phyloP scores from a whole-genome alignment of 1,140 invertebrate genomes.

The Bradynema listronoti region DNA sequence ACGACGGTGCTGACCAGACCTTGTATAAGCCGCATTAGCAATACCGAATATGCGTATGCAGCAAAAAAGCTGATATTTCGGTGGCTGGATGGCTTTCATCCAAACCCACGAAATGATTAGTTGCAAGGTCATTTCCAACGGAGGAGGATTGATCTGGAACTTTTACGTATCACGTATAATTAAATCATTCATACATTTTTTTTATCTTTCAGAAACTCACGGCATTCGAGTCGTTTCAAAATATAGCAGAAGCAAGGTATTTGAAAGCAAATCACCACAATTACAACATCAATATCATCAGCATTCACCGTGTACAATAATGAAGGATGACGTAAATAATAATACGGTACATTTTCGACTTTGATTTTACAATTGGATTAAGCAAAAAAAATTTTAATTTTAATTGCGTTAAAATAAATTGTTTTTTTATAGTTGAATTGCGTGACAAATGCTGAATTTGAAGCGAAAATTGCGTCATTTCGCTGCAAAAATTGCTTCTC shows the following conservation, averaged over 20 bases:
- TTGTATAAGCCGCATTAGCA: background rate
- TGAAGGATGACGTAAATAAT: slow-evolving; percentile 4
- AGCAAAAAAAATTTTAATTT: background rate
- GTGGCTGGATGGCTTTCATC: too few relatives aligned
- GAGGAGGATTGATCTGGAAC: too few relatives aligned
- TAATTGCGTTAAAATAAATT: background rate
- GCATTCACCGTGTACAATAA: background rate
- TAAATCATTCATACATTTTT: background rate
- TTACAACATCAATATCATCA: background rate
- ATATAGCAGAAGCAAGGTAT: slow-evolving; percentile 53
- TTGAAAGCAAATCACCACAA: slow-evolving; percentile 24
- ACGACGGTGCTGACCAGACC: background rate
- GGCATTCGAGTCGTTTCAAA: slow-evolving; percentile 58
- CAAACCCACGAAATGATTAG: too few relatives aligned
- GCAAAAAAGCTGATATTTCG: too few relatives aligned
- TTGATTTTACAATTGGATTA: background rate
- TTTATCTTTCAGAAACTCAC: slow-evolving; percentile 52
- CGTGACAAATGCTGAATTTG: too few relatives aligned
- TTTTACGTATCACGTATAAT: background rate
- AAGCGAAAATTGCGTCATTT: too few relatives aligned
- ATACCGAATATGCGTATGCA: too few relatives aligned
- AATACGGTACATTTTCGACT: slow-evolving; percentile 1
- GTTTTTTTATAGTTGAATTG: background rate
- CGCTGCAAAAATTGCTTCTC: too few relatives aligned
- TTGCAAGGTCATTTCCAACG: too few relatives aligned